Base-by-base conservation (phyloP, 2,888 invertebrate genomes). In the Drosophila basisetae region DNA sequence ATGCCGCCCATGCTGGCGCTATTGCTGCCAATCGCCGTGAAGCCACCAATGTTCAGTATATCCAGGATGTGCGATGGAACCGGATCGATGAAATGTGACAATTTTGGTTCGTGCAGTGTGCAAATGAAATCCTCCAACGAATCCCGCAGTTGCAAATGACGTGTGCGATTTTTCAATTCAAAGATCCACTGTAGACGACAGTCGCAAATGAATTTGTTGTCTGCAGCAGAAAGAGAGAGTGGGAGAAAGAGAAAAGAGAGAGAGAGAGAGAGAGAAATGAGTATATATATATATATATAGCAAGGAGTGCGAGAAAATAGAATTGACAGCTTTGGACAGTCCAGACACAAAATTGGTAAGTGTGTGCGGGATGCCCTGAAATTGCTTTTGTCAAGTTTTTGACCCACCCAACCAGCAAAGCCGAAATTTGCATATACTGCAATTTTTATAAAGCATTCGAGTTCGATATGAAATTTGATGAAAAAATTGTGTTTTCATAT, bases 101-200 rank as follows among this genome's bases (percentile, higher is more conserved):
- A 74, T 54, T 92, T 91, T 18, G 91, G 92, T 33, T 91, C 92
- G 75, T 92, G 96, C 93, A 96, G 94, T 92, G 95, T 95, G 93
- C 97, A 97, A 69, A 95, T 95, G 80, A 97, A 94, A 73, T 95
- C 95, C 85, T 96, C 96, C 61, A 97, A 94, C 39, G 95, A 95
- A 82, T 95, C 95, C 82, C 95, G 95, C 78, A 96, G 95, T 87
- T 95, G 95, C 82, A 94, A 94, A 92, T 96, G 96, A 92, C 95
- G 95, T 78, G 97, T 97, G 82, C 96, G 96, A 93, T 96, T 92
- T 88, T 87, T 92, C 73, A 97, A 94, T 54, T 94, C 94, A 93
- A 96, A 96, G 94, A 97, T 95, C 97, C 97, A 97, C 82, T 95
- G 95, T 82, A 97, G 94, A 80, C 96, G 95, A 93, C 97, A 97